A percentile compares a stretch with the other conserved stretches of the same genome.
Evolutionary conservation across 2,888 invertebrate species (phyloP).

Genomic region (Drosophila suboccidentalis): DNA sequence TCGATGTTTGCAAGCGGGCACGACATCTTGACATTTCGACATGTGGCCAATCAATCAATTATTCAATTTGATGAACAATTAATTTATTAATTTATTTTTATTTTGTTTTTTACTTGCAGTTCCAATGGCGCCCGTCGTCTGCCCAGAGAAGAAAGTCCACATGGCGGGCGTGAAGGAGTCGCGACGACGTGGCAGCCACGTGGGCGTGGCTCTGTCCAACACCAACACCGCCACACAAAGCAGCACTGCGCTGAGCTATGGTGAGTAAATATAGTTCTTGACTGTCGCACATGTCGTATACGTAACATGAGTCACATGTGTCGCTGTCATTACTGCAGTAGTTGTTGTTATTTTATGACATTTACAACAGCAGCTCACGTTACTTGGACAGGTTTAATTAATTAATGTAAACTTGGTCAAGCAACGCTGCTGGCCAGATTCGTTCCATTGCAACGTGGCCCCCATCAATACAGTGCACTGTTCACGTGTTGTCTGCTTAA

Average conservation of each 20-base stretch:
- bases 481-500: conserved; percentile 56
- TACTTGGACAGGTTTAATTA: conserved; percentile 69
- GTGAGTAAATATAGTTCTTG: conserved; percentile 47
- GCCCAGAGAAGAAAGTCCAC: conserved; percentile 82
- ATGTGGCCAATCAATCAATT: conserved; percentile 55
- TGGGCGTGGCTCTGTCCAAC: conserved; percentile 40
- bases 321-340: conserved; percentile 13
- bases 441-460: conserved; percentile 45
- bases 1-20: conserved; percentile 13
- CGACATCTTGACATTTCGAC: conserved; percentile 42
- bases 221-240: conserved; percentile 22
- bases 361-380: conserved; percentile 54
- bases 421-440: conserved; percentile 11
- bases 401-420: conserved; percentile 68
- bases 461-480: conserved; percentile 20
- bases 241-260: conserved; percentile 45
- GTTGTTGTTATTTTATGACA: conserved; percentile 12
- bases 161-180: conserved; percentile 58
- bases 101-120: conserved; percentile 24
- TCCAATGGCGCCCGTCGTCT: conserved; percentile 84
- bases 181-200: conserved; percentile 42
- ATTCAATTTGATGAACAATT: conserved; percentile 62
- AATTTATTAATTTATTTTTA: conserved; percentile 49
- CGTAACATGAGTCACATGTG: conserved; percentile 42
- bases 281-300: conserved; percentile 47